These are phyloP conservation scores for Zaprionus tsacasi DNA, from an alignment of 1,140 invertebrate species.

Conservation along the genomic window DNA sequence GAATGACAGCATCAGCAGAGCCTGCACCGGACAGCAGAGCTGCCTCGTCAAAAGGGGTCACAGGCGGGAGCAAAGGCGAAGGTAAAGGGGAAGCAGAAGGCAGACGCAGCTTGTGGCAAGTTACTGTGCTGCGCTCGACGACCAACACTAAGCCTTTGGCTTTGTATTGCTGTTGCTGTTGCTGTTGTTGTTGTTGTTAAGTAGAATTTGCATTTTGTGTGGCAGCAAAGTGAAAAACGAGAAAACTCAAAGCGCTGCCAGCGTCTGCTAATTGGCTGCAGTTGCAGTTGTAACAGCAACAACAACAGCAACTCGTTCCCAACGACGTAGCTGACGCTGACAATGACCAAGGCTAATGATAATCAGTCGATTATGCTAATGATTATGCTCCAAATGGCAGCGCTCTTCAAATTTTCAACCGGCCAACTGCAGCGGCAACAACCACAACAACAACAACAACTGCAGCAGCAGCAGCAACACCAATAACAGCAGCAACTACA, in stretches of 20 bases:
- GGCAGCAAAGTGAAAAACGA: slow-evolving; percentile 42
- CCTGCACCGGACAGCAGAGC: slow-evolving; percentile 44
- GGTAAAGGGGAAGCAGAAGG: slow-evolving; percentile 3
- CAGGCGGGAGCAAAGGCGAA: background rate
- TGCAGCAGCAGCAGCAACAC: background rate
- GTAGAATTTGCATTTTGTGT: slow-evolving; percentile 44
- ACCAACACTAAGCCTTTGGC: slow-evolving; percentile 27
- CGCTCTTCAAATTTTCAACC: background rate
- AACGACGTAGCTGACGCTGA: slow-evolving; percentile 16
- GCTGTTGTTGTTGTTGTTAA: slow-evolving; percentile 32
- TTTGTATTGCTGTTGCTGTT: slow-evolving; percentile 12
- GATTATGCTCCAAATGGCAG: slow-evolving; percentile 36
- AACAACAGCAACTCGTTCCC: slow-evolving; percentile 1
- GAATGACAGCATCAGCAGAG: slow-evolving; percentile 34
- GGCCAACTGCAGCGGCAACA: slow-evolving; percentile 5
- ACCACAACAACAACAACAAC: slow-evolving; percentile 10
- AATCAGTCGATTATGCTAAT: slow-evolving; percentile 44
- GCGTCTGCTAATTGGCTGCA: slow-evolving; percentile 47
- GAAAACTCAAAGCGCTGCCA: slow-evolving; percentile 39
- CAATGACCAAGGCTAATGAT: slow-evolving; percentile 49
- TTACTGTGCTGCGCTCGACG: slow-evolving; percentile 14
- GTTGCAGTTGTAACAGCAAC: slow-evolving; percentile 14
- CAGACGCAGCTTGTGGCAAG: slow-evolving; percentile 37
- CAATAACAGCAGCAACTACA: slow-evolving; percentile 25
- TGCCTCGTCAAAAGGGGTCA: slow-evolving; percentile 4